These are phyloP conservation scores for Glaucidium brasilianum DNA, from an alignment of 2,113 vertebrate species.

Conservation along the genomic window DNA sequence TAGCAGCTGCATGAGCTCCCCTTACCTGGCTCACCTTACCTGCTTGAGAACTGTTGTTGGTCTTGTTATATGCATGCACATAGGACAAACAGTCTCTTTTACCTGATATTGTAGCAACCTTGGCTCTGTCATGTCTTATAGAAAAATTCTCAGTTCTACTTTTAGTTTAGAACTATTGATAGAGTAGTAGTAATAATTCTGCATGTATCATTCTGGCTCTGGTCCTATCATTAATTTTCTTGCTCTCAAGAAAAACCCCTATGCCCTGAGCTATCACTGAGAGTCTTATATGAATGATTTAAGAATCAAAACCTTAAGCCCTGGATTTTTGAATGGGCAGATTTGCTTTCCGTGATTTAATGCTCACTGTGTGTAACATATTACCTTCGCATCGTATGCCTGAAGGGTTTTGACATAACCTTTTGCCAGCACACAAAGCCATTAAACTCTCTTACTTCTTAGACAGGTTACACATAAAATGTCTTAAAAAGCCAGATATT, in stretches of 20 bases:
- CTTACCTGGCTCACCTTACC: neutral
- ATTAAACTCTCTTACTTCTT: neutral
- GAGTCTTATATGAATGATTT: neutral
- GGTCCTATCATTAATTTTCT: neutral
- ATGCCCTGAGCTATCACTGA: neutral
- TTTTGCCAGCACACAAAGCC: neutral
- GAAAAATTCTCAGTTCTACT: neutral
- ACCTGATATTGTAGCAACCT: neutral
- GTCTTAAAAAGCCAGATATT: neutral
- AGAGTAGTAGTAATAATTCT: neutral
- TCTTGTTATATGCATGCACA: neutral
- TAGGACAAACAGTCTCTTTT: neutral
- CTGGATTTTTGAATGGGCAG: neutral
- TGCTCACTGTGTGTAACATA: neutral
- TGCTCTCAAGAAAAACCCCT: neutral
- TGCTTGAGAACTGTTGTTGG: neutral
- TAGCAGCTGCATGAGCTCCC: neutral
- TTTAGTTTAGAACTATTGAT: neutral
- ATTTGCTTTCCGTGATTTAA: neutral
- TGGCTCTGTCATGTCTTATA: neutral
- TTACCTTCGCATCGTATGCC: accelerated
- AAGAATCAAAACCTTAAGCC: neutral
- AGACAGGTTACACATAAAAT: neutral
- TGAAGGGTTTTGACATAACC: neutral
- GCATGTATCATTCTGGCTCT: neutral